Conservation (phyloP, 2,797 vertebrate genomes). For the Hyperoplus immaculatus region DNA sequence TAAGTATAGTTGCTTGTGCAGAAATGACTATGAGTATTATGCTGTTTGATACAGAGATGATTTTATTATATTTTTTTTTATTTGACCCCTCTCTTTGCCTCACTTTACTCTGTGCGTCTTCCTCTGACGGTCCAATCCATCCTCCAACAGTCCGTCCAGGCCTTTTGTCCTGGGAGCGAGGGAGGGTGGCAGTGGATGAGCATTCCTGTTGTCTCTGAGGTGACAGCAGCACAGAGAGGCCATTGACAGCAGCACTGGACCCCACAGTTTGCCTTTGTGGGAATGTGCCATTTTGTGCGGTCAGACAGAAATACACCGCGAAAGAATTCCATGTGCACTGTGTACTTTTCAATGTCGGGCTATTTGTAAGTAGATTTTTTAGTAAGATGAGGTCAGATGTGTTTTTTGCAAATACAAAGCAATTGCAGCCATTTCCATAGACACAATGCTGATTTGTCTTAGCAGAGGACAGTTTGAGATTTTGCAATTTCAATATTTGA, state of each 20-base stretch:
- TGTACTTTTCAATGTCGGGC: background rate
- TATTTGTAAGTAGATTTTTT: background rate
- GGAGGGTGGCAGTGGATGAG: conserved; percentile 49
- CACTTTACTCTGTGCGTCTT: conserved; percentile 24
- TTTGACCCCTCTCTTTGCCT: background rate
- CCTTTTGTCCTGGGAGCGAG: conserved; percentile 17
- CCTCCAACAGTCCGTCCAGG: conserved; percentile 26
- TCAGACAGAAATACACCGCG: conserved; percentile 48
- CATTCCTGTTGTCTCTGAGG: conserved; percentile 82
- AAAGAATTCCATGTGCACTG: conserved; percentile 9
- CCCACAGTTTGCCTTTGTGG: conserved; percentile 62
- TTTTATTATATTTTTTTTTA: background rate
- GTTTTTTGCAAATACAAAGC: background rate
- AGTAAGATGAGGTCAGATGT: too few species aligned
- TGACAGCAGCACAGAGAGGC: conserved; percentile 78
- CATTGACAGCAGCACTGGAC: conserved; percentile 70
- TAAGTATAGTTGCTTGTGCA: background rate
- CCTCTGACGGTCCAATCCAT: conserved; percentile 26
- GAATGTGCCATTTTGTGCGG: conserved; percentile 69
- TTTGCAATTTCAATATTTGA: too few species aligned
- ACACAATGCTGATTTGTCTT: background rate
- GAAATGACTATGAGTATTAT: background rate
- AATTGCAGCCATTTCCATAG: background rate
- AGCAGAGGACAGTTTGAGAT: background rate
- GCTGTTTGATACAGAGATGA: background rate